Evolutionary conservation across 2,113 vertebrate genomes (phyloP), one percentile per base, ranked within the genome.

Genomic region (Odontesthes bonariensis): DNA sequence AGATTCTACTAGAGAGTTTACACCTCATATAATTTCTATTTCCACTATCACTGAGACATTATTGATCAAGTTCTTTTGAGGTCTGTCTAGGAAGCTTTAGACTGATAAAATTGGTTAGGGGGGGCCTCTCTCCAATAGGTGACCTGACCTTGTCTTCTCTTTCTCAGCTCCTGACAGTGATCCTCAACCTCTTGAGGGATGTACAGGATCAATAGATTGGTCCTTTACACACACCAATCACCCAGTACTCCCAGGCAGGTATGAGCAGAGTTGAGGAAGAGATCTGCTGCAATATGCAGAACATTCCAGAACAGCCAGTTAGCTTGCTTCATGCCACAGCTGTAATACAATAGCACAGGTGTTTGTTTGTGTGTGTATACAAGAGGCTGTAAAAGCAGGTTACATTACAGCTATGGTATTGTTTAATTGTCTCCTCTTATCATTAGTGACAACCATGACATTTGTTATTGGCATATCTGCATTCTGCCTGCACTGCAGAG

Each of bases 401-500:
- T 89, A 78, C 82, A 85, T 88, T 90, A 86, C 89, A 86, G 86
- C 79, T 79, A 71, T 73, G 71, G 83, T 86, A 83, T 81, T 85
- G 79, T 89, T 83, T 92, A 91, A 91, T 92, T 92, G 92, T 90
- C 83, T 89, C 57, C 64, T 86, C 86, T 88, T 90, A 89, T 92
- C 86, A 86, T 92, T 85, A 89, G 86, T 86, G 88, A 90, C 89
- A 86, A 90, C 78, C 86, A 82, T 91, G 88, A 92, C 90, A 86
- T 92, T 90, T 90, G 88, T 88, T 91, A 88, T 90, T 89, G 90
- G 90, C 85, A 89, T 88, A 90, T 90, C 90, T 90, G 88, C 90
- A 91, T 91, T 91, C 90, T 83, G 88, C 88, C 90, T 88, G 89
- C 89, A 92, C 92, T 90, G 89, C 90, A 86, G 89, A 88, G 90